These are phyloP conservation scores for Notolepis coatsorum DNA, from an alignment of 2,797 vertebrate genomes.

Conservation along the genomic window DNA sequence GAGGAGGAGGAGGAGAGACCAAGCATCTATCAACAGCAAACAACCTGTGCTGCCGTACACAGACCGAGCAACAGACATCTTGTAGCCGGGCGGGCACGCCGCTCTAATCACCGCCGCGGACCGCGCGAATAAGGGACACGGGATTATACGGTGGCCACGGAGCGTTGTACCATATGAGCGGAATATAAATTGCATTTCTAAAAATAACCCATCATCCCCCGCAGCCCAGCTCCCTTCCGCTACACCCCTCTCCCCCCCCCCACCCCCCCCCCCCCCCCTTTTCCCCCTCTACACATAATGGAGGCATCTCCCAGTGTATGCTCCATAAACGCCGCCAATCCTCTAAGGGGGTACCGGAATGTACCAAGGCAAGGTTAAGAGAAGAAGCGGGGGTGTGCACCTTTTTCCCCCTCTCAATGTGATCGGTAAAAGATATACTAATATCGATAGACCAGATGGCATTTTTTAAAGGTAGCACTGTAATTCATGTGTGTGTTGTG, in stretches of 20 bases:
- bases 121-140: too few species aligned
- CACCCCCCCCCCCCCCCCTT: slow-evolving; percentile 55
- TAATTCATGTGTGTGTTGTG: not conserved
- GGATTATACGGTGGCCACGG: too few species aligned
- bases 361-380: slow-evolving; percentile 81
- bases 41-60: slow-evolving; percentile 11
- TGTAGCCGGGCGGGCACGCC: too few species aligned
- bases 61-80: slow-evolving; percentile 36
- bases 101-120: too few species aligned
- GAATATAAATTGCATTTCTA: slow-evolving; percentile 78
- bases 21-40: slow-evolving; percentile 28
- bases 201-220: slow-evolving; percentile 72
- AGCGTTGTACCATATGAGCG: slow-evolving; percentile 47
- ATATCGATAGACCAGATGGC: slow-evolving; percentile 53
- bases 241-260: slow-evolving; percentile 61
- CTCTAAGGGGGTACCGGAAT: slow-evolving; percentile 74
- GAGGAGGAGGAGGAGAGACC: slow-evolving; percentile 50
- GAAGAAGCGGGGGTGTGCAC: slow-evolving; percentile 51
- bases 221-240: slow-evolving; percentile 52
- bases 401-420: too few species aligned
- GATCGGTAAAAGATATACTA: slow-evolving; percentile 55
- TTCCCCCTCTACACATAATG: slow-evolving; percentile 61
- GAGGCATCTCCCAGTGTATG: slow-evolving; percentile 73
- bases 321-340: slow-evolving; percentile 77
- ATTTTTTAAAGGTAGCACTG: slow-evolving; percentile 34